Base-by-base conservation (phyloP, 1,140 invertebrate species). In the Macrosteles quadrilineatus region DNA sequence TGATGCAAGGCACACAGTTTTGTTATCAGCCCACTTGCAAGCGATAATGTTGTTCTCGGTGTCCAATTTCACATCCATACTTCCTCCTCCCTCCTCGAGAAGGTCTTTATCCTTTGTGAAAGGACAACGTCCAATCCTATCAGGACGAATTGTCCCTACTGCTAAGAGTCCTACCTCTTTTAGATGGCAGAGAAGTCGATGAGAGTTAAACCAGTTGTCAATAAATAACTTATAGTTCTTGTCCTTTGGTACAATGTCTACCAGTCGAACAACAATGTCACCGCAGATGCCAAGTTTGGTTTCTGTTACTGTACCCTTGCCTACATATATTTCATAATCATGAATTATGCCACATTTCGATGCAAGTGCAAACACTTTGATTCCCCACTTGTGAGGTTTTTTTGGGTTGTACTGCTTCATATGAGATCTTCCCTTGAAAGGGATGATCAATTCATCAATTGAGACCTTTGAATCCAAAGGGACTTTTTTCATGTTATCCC, bases 331-430 rank as follows among this genome's bases (percentile, higher is more conserved):
- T 68, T 77, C 74, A 75, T 78, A 77, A 25, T 77, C 63, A 65
- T 79, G 74, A 25, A 73, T 72, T 75, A 76, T 77, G n/a, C 74
- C 74, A 40, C 29, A 32, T n/a, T 29, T 21, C 32, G 66, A 43
- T 67, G 67, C 71, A 11, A 78, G 47, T 36, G 77, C 74, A 59
- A 71, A 76, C 17, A 79, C 40, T 69, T 80, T 78, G 45, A 69
- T 78, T 17, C 75, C 76, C 73, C 74, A 79, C 73, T 78, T 79
- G 59, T 76, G 71, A 21, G 76, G 77, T 70, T 80, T 80, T 17
- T 76, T 76, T 31, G 76, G 74, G 1, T 77, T 43, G 70, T 78
- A 80, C 70, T 79, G 78, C 50, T 70, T 79, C 63, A 79, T 65
- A 27, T 70, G 73, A 74, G 75, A 75, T 1, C 31, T 53, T 31